These are phyloP conservation scores for Chelonoidis abingdonii DNA, from an alignment of 2,113 vertebrate species.

Conservation along the genomic window DNA sequence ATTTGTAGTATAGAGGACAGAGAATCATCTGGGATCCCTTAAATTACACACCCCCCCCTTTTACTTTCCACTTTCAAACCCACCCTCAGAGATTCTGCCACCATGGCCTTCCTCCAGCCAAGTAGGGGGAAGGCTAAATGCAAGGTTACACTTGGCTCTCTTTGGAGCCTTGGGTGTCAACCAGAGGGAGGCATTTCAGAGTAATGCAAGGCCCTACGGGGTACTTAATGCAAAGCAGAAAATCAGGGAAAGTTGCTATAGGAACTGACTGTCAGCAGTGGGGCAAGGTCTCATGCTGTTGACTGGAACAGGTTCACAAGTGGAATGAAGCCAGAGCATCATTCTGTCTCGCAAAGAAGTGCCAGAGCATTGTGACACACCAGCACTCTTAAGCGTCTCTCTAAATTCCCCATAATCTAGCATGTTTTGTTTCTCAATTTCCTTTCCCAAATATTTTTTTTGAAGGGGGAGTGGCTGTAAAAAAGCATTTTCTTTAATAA, in stretches of 20 bases:
- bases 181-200: not conserved
- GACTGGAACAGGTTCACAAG: not conserved
- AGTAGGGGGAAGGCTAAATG: not conserved
- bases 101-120: not conserved
- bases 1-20: not conserved
- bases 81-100: not conserved
- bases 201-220: accelerated
- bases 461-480: accelerated
- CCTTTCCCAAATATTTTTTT: not conserved
- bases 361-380: not conserved
- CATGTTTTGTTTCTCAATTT: accelerated
- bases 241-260: not conserved
- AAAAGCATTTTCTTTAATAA: not conserved
- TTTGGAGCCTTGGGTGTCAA: not conserved
- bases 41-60: constrained; percentile 26
- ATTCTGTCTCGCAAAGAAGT: not conserved
- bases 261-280: not conserved
- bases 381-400: not conserved
- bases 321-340: not conserved
- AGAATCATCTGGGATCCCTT: constrained; percentile 55
- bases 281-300: accelerated
- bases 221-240: not conserved
- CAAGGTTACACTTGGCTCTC: not conserved
- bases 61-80: not conserved
- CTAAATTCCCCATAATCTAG: not conserved